Percentiles rank a stretch among this genome's conserved stretches.
These are phyloP conservation scores for Antheraea yamamai DNA, from an alignment of 2,888 invertebrate genomes.

Conservation along the genomic window DNA sequence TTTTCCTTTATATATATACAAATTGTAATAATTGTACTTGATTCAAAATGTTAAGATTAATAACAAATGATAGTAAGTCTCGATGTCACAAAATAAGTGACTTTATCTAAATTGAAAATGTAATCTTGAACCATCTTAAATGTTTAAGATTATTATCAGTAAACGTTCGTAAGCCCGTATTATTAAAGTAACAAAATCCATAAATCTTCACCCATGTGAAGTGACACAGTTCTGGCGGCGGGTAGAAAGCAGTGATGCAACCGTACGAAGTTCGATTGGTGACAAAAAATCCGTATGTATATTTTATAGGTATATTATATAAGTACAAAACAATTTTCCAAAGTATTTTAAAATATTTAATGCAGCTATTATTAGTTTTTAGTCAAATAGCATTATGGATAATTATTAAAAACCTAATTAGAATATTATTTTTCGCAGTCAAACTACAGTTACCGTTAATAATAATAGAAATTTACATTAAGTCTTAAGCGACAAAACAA, in stretches of 20 bases:
- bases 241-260: constrained; percentile 68
- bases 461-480: background rate
- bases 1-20: background rate
- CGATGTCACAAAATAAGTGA: constrained; percentile 27
- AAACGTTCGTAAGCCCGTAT: constrained; percentile 37
- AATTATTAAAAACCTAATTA: background rate
- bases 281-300: background rate
- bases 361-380: too few species aligned
- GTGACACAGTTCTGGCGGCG: constrained; percentile 31
- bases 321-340: background rate
- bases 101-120: constrained; percentile 40
- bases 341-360: background rate
- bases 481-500: background rate
- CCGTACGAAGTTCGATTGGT: constrained; percentile 31
- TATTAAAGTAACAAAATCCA: constrained; percentile 55
- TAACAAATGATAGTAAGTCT: constrained; percentile 14
- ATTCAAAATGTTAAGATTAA: background rate
- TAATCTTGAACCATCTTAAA: constrained; percentile 37
- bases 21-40: background rate
- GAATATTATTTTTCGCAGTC: background rate
- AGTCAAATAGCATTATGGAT: background rate
- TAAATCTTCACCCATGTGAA: constrained; percentile 48
- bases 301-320: background rate
- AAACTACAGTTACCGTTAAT: background rate
- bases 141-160: constrained; percentile 44